Evolutionary conservation across 2,113 vertebrate genomes (phyloP).

Genomic region (Chrysochloris asiatica): DNA sequence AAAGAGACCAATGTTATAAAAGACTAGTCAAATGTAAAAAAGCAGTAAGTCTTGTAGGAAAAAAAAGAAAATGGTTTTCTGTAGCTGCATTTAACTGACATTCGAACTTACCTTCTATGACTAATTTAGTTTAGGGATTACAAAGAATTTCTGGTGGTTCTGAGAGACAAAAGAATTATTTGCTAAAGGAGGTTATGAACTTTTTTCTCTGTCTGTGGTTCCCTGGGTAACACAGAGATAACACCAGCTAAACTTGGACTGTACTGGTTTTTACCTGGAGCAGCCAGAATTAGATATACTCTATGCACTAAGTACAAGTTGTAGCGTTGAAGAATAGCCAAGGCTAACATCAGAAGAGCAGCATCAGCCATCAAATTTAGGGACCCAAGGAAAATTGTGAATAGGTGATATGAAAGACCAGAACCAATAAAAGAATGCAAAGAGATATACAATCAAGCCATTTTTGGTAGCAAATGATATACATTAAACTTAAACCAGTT

Average conservation of each 20-base stretch:
- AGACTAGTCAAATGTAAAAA: neutral
- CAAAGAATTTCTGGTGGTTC: neutral
- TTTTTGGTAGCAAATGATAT: neutral
- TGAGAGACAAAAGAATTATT: neutral
- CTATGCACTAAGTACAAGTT: neutral
- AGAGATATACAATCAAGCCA: neutral
- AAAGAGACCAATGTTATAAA: neutral
- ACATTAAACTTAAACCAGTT: neutral
- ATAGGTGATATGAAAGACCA: neutral
- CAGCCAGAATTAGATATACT: neutral
- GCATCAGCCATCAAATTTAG: fast-evolving
- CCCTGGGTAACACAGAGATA: neutral
- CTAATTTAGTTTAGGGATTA: neutral
- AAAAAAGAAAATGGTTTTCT: neutral
- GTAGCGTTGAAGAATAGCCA: neutral
- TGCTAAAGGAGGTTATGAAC: neutral
- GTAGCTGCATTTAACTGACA: neutral
- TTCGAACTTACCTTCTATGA: neutral
- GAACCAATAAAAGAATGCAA: neutral
- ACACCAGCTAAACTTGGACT: neutral
- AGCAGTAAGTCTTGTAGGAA: fast-evolving
- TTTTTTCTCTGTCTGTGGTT: neutral
- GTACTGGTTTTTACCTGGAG: neutral
- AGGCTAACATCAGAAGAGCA: neutral
- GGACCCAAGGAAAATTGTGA: neutral